Evolutionary conservation across 2,797 vertebrate genomes (phyloP).

Genomic region (Chloroceryle amazona): DNA sequence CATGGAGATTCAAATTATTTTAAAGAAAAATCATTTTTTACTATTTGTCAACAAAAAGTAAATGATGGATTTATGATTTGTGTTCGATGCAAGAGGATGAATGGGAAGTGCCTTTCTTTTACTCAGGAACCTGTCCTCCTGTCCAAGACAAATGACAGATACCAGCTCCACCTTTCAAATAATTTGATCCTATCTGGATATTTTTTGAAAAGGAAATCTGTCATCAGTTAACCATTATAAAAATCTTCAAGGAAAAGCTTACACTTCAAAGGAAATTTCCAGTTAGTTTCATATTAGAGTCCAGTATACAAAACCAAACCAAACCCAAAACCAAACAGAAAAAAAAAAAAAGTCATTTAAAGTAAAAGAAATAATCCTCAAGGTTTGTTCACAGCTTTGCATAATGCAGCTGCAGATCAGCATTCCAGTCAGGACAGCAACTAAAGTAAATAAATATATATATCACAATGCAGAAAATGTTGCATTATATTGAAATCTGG

Average conservation of each 20-base stretch:
- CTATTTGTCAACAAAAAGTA: background rate
- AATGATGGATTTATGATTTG: rapidly evolving
- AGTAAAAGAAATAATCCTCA: background rate
- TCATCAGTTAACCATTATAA: too few species aligned
- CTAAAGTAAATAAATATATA: background rate
- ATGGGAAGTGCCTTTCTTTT: background rate
- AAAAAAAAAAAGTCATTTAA: background rate
- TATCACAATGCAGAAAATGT: background rate
- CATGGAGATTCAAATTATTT: background rate
- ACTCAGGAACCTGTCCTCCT: background rate
- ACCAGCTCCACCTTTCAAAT: background rate
- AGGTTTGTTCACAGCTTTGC: background rate
- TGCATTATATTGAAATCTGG: background rate
- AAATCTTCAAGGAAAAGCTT: background rate
- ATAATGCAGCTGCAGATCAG: background rate
- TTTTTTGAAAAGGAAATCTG: background rate
- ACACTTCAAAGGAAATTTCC: background rate
- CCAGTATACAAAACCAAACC: background rate
- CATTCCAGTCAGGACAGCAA: background rate
- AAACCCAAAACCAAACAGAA: background rate
- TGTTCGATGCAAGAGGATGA: background rate
- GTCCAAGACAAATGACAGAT: background rate
- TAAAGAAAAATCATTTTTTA: background rate
- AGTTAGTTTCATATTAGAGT: background rate
- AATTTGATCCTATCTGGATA: background rate